phyloP scores from a whole-genome alignment of 2,113 vertebrate species.

The Empidonax alnorum region DNA sequence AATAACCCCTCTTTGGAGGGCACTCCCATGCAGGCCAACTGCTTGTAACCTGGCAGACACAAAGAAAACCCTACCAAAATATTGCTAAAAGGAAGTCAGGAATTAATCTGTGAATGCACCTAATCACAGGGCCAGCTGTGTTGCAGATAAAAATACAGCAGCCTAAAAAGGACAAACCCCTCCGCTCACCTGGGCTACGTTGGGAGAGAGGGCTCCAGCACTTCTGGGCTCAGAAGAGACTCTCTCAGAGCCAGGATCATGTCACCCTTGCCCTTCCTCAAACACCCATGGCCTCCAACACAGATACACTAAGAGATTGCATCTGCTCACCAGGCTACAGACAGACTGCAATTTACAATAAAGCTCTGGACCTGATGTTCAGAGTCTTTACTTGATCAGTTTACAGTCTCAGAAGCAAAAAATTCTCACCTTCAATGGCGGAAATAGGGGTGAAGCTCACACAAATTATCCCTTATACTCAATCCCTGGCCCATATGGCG shows the following conservation, averaged over 20 bases:
- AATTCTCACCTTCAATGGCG: not conserved
- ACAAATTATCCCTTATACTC: not conserved
- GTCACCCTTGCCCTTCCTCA: not conserved
- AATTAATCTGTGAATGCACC: not conserved
- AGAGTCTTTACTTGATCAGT: not conserved
- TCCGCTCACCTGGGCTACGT: not conserved
- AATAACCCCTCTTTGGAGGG: not conserved
- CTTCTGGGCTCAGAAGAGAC: not conserved
- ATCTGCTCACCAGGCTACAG: not conserved
- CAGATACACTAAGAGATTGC: accelerated
- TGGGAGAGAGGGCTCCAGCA: not conserved
- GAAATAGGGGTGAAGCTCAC: not conserved
- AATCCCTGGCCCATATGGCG: not conserved
- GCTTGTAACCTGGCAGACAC: not conserved
- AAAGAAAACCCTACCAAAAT: not conserved
- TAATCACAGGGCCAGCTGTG: not conserved
- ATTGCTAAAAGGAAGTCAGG: not conserved
- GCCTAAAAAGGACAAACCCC: not conserved
- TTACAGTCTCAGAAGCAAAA: not conserved
- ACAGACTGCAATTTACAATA: not conserved
- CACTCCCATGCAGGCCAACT: not conserved
- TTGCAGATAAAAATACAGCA: not conserved
- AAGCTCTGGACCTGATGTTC: not conserved
- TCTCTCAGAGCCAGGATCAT: not conserved
- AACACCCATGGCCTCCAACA: not conserved